Evolutionary conservation across 1,140 invertebrate species (phyloP).

Genomic region (Drosophila serrata): DNA sequence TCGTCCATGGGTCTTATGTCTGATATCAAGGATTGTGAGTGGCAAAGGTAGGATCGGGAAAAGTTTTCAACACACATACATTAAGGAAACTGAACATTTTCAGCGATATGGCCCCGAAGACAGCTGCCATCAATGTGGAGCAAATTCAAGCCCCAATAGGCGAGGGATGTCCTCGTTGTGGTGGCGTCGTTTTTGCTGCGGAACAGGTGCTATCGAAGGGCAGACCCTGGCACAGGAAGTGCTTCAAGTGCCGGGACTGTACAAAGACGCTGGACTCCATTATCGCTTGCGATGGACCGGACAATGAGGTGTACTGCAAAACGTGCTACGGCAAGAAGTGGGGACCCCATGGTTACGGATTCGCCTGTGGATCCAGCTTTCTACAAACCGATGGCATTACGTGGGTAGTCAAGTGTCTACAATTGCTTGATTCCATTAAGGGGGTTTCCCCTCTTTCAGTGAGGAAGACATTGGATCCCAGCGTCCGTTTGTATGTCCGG

Average conservation of each 20-base stretch:
- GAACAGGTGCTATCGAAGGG: constrained; percentile 95
- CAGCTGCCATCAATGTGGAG: constrained; percentile 92
- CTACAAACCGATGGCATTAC: constrained; percentile 94
- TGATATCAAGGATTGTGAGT: constrained; percentile 89
- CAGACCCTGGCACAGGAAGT: constrained; percentile 98
- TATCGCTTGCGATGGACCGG: constrained; percentile 96
- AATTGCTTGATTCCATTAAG: no score
- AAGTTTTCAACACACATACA: no score
- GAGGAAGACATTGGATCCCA: constrained; percentile 63
- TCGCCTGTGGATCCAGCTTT: constrained; percentile 97
- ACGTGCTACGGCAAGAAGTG: constrained; percentile 91
- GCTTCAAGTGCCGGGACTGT: constrained; percentile 98
- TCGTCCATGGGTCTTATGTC: constrained; percentile 90
- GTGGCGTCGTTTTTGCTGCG: constrained; percentile 95
- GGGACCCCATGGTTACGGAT: constrained; percentile 97
- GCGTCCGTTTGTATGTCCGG: constrained; percentile 92
- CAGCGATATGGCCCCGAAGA: constrained; percentile 52
- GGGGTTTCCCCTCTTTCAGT: neutral
- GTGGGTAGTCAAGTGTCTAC: constrained; percentile 61
- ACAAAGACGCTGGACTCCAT: constrained; percentile 96
- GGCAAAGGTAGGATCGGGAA: constrained; percentile 86
- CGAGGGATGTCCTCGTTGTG: constrained; percentile 95
- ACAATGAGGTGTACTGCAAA: constrained; percentile 93
- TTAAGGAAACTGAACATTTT: neutral
- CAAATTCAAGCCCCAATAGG: constrained; percentile 92